Evolutionary conservation across 2,797 vertebrate genomes (phyloP).

Genomic region (Ctenopoma kingsleyae): DNA sequence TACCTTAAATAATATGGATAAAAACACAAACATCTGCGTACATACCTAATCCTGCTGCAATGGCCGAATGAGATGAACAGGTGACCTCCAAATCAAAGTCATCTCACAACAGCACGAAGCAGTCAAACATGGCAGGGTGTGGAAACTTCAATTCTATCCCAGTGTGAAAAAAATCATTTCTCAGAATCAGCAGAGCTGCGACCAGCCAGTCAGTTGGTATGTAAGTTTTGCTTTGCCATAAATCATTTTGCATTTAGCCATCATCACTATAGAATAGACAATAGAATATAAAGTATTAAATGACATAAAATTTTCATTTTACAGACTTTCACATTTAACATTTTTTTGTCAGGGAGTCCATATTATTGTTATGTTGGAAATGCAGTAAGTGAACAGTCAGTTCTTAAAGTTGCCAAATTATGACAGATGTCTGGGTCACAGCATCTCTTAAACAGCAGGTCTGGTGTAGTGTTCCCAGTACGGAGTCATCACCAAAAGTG

Average conservation of each 20-base stretch:
- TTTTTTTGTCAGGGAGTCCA: too few species aligned
- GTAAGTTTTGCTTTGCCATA: conserved; percentile 1
- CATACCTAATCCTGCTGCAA: conserved; percentile 11
- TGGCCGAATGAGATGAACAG: not conserved
- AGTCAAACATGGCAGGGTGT: conserved; percentile 35
- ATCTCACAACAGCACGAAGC: conserved; percentile 29
- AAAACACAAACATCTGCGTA: conserved; percentile 7
- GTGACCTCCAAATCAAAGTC: conserved; percentile 48
- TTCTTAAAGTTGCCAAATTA: too few species aligned
- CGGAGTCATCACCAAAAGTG: too few species aligned
- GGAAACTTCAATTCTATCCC: conserved; percentile 36
- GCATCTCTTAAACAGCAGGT: too few species aligned
- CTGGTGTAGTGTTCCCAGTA: too few species aligned
- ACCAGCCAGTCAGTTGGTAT: conserved; percentile 31
- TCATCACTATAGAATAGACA: conserved; percentile 1
- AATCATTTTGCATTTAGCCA: not conserved
- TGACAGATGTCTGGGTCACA: too few species aligned
- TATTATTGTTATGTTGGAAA: too few species aligned
- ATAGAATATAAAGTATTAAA: not conserved
- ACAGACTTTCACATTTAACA: not conserved
- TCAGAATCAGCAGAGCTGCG: conserved; percentile 35
- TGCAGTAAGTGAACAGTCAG: too few species aligned
- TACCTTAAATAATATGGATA: not conserved
- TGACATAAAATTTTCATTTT: not conserved
- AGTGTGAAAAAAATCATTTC: conserved; percentile 43